These are phyloP conservation scores for Capra hircus DNA, from an alignment of 2,113 vertebrate species.

Conservation along the genomic window DNA sequence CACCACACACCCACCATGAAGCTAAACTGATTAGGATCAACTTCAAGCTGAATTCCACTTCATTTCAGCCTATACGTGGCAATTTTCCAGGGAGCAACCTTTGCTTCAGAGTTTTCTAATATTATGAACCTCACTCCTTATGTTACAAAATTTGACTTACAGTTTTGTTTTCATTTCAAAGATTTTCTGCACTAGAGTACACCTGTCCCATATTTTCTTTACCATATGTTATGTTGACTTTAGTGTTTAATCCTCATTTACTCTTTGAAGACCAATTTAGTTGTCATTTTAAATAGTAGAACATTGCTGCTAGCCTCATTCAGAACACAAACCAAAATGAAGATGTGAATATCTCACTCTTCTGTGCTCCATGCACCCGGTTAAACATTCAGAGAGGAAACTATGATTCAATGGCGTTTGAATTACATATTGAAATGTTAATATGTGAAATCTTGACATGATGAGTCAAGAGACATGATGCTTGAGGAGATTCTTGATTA, in stretches of 20 bases:
- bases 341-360: background rate
- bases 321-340: background rate
- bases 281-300: background rate
- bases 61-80: background rate
- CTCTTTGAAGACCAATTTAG: background rate
- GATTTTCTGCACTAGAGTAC: background rate
- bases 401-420: background rate
- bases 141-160: background rate
- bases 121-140: background rate
- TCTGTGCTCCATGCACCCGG: background rate
- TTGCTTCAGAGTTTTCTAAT: background rate
- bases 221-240: background rate
- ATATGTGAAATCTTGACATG: background rate
- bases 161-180: background rate
- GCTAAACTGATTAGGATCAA: background rate
- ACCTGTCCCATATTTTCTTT: background rate
- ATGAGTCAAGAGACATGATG: background rate
- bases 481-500: background rate
- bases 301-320: background rate
- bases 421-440: background rate
- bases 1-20: background rate
- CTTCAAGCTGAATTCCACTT: background rate
- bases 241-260: background rate
- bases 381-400: background rate
- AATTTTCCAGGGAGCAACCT: background rate